phyloP scores from a whole-genome alignment of 1,140 invertebrate species.

The Neodiprion pinetum region DNA sequence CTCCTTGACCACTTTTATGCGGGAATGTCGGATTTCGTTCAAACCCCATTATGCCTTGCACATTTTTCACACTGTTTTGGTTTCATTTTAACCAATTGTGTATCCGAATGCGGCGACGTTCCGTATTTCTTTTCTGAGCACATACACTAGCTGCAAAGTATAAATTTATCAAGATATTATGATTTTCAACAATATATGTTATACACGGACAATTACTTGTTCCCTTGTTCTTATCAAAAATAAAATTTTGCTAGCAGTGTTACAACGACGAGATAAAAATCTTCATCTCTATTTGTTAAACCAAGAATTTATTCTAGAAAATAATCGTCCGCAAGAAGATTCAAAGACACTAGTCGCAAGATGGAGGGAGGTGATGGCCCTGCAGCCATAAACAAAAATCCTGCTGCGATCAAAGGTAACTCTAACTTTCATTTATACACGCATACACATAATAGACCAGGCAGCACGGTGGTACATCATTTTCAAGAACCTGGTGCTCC shows the following conservation, averaged over 20 bases:
- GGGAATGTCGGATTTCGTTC: conserved; percentile 36
- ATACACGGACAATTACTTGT: not conserved
- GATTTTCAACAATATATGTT: conserved; percentile 10
- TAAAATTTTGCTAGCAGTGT: not conserved
- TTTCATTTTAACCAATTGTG: no score
- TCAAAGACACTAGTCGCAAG: conserved; percentile 18
- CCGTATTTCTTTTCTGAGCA: no score
- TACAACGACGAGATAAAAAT: not conserved
- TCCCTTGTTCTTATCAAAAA: not conserved
- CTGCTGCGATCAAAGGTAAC: conserved; percentile 70
- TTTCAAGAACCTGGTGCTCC: not conserved
- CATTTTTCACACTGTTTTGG: no score
- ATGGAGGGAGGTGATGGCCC: conserved; percentile 65
- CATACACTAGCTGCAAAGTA: conserved; percentile 12
- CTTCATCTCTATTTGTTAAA: not conserved
- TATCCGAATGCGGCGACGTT: no score
- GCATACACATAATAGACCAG: not conserved
- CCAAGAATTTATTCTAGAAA: conserved; percentile 5
- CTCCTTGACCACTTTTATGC: conserved; percentile 34
- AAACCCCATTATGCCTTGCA: conserved; percentile 15
- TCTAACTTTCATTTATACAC: not conserved
- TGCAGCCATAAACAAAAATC: conserved; percentile 72
- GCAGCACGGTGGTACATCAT: not conserved
- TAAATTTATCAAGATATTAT: conserved; percentile 30
- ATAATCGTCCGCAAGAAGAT: no score